These are phyloP conservation scores for Coptodon rendalli DNA, from an alignment of 2,113 vertebrate genomes.

Conservation along the genomic window DNA sequence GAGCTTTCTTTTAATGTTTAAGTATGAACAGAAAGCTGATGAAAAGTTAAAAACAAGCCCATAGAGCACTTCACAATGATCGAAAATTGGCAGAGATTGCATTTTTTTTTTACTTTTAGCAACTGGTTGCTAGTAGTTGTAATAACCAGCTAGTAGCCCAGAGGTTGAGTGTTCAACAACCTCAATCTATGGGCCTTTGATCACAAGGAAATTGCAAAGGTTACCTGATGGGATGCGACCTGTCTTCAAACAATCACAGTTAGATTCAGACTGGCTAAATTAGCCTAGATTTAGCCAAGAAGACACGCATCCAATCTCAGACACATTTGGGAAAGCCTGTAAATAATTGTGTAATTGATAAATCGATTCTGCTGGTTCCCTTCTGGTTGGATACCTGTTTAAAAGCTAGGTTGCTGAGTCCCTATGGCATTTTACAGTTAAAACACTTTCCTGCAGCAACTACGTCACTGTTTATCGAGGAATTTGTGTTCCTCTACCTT, in stretches of 20 bases:
- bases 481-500: neutral
- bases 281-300: neutral
- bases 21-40: neutral
- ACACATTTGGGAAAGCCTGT: neutral
- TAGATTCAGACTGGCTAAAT: neutral
- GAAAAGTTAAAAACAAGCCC: neutral
- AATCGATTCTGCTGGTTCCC: neutral
- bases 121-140: neutral
- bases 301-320: neutral
- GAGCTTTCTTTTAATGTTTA: neutral
- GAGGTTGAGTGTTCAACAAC: neutral
- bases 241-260: neutral
- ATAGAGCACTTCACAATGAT: neutral
- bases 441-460: neutral
- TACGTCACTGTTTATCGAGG: neutral
- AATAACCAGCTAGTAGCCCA: neutral
- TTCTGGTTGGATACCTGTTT: neutral
- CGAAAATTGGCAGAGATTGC: neutral
- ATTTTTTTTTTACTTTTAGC: neutral
- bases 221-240: neutral
- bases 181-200: neutral
- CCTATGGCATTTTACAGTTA: neutral
- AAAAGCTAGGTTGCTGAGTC: neutral
- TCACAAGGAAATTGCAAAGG: neutral
- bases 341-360: neutral